Evolutionary conservation across 2,888 invertebrate genomes (phyloP), one percentile per base, ranked within the genome.

Genomic region (Lomographa bimaculata): DNA sequence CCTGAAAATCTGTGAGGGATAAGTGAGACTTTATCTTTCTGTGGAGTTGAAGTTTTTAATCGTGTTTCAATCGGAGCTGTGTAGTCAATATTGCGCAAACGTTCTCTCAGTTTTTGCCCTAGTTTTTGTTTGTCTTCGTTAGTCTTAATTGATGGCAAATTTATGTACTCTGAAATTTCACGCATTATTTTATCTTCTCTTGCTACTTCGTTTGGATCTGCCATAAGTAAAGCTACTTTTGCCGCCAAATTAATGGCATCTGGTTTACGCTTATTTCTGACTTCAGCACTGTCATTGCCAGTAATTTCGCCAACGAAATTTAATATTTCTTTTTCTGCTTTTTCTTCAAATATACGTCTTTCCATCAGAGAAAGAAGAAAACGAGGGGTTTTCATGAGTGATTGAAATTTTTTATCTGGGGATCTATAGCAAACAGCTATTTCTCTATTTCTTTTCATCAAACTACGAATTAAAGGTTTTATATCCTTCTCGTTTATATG

Each of bases 11-110:
- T 20, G 29, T 16, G 46, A 6, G 50, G 51, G 7, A 30, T 17
- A 39, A 57, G 46, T 7, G 32, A 30, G 16, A 3, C 9, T n/a
- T 21, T 29, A 5, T 33, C 33, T 24, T 42, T 47, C 18, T 19
- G 38, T 0, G 62, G 58, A 8, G 63, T 60, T 7, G 61, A 63
- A 11, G 53, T 48, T 35, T 49, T 38, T 11, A 50, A 33, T 14
- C 4, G 14, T 4, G 14, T 14, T 14, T 2, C 4, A 14, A 14
- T 14, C 14, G 2, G 14, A 3, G 14, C 14, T 14, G 14, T 14
- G 4, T 14, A n/a, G n/a, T 33, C 20, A 16, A 47, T 12, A 8
- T 27, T 37, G 11, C 38, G 38, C 5, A 62, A 24, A 20, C 25
- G 50, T 20, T 34, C 32, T 11, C 38, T 32, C 8, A 62, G 38